phyloP scores from a whole-genome alignment of 2,113 vertebrate species.

The Rattus norvegicus region DNA sequence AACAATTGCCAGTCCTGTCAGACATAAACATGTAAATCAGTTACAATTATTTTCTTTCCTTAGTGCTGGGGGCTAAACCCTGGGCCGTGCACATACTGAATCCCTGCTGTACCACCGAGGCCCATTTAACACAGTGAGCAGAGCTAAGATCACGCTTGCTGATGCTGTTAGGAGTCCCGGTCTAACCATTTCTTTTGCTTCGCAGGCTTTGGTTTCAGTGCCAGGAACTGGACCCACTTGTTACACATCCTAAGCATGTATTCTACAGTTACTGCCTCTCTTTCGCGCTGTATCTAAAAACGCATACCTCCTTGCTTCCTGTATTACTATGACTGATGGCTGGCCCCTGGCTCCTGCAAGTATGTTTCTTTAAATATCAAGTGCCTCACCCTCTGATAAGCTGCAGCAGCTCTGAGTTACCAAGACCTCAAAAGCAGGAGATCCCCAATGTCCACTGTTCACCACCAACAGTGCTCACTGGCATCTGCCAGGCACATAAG shows the following conservation, averaged over 20 bases:
- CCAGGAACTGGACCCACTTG: neutral
- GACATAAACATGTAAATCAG: neutral
- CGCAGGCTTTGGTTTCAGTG: neutral
- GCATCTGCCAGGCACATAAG: neutral
- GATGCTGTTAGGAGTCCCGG: neutral
- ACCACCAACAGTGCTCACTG: neutral
- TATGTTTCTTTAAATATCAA: constrained; percentile 24
- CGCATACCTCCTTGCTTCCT: neutral
- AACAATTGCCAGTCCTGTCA: neutral
- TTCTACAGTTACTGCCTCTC: neutral
- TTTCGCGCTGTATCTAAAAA: neutral
- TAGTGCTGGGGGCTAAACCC: neutral
- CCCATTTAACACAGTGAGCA: neutral
- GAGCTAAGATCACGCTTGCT: neutral
- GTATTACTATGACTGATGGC: neutral
- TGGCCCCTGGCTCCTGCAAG: neutral
- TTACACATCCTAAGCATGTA: neutral
- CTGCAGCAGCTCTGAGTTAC: neutral
- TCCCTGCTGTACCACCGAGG: neutral
- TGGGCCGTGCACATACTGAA: neutral
- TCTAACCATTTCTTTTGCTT: neutral
- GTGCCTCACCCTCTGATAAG: neutral
- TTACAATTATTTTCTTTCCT: neutral
- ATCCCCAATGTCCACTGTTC: neutral
- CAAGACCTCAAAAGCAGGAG: constrained; percentile 13